Conservation (phyloP, 2,888 invertebrate species). For the Drosophila hamatofila region DNA sequence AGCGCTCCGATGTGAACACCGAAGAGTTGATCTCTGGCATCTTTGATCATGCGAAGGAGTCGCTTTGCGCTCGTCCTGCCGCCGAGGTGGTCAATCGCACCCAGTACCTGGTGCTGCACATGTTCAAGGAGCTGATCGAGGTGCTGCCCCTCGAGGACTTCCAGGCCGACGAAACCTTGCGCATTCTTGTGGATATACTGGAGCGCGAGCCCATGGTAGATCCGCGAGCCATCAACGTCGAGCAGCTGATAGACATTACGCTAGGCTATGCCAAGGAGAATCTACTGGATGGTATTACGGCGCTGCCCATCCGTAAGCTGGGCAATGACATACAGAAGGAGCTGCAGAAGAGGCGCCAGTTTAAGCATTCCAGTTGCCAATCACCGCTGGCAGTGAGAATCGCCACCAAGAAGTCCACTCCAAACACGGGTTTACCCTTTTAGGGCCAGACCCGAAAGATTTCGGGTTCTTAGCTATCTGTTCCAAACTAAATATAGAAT, state of each 20-base stretch:
- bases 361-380: constrained; percentile 54
- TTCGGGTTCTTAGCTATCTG: neutral
- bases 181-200: constrained; percentile 71
- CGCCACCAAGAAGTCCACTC: constrained; percentile 53
- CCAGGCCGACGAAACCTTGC: constrained; percentile 69
- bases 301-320: constrained; percentile 73
- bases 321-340: constrained; percentile 69
- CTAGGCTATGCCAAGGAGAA: constrained; percentile 77
- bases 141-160: constrained; percentile 82
- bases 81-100: constrained; percentile 75
- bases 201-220: constrained; percentile 74
- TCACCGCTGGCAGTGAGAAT: constrained; percentile 65
- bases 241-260: constrained; percentile 70
- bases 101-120: constrained; percentile 74
- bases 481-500: neutral
- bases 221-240: constrained; percentile 78
- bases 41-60: constrained; percentile 75
- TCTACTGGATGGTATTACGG: constrained; percentile 82
- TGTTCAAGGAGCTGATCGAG: constrained; percentile 80
- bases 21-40: constrained; percentile 80
- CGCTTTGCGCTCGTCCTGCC: constrained; percentile 57
- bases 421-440: constrained; percentile 48
- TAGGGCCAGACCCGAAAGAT: constrained; percentile 9
- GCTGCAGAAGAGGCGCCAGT: constrained; percentile 63
- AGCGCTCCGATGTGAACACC: constrained; percentile 80